phyloP scores from a whole-genome alignment of 2,888 invertebrate genomes.

The Acronicta leporina region DNA sequence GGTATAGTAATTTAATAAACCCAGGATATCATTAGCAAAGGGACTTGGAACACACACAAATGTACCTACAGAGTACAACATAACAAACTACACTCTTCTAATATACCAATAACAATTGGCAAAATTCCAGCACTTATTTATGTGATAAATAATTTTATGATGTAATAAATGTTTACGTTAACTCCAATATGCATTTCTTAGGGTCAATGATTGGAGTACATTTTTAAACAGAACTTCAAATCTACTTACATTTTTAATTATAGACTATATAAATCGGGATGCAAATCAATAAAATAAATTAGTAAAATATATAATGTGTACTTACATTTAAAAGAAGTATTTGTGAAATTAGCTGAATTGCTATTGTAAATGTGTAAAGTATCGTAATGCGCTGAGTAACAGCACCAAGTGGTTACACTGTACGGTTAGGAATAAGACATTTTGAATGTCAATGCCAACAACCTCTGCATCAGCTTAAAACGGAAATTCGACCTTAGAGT shows the following conservation, averaged over 20 bases:
- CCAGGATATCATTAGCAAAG: neutral
- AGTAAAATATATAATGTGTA: neutral
- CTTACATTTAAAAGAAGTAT: too few relatives aligned
- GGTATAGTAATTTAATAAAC: slow-evolving; percentile 1
- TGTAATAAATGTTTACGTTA: neutral
- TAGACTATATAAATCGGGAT: too few relatives aligned
- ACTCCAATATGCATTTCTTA: neutral
- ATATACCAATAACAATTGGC: neutral
- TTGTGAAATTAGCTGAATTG: slow-evolving; percentile 11
- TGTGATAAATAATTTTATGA: neutral
- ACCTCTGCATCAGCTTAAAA: slow-evolving; percentile 30
- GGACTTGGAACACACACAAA: neutral
- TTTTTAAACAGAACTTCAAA: too few relatives aligned
- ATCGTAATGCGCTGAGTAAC: slow-evolving; percentile 13
- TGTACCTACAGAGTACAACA: neutral
- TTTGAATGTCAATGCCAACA: slow-evolving; percentile 57
- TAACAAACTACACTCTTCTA: too few relatives aligned
- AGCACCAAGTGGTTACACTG: neutral
- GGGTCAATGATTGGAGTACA: too few relatives aligned
- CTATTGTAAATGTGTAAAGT: neutral
- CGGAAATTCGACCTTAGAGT: slow-evolving; percentile 35
- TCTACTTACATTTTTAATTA: too few relatives aligned
- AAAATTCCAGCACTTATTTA: neutral
- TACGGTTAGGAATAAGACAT: slow-evolving; percentile 19
- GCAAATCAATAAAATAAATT: too few relatives aligned